phyloP scores from a whole-genome alignment of 2,113 vertebrate genomes.

The Zapornia atra region DNA sequence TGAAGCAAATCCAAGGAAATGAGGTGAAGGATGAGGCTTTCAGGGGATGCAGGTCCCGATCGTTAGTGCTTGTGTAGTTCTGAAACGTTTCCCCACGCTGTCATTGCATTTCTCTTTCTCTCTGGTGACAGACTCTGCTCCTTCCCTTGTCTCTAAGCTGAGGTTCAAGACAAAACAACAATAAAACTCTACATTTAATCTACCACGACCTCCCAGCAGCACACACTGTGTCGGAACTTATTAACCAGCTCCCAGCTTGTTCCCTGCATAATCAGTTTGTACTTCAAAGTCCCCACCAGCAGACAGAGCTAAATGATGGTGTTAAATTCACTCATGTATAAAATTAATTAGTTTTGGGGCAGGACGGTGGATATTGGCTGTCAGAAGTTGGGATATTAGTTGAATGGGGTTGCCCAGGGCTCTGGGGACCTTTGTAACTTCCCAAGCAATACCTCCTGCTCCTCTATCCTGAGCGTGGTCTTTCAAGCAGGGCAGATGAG shows the following conservation, averaged over 20 bases:
- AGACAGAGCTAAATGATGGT: conserved; percentile 6
- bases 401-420: neutral
- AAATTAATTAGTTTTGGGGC: conserved; percentile 55
- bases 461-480: neutral
- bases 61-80: neutral
- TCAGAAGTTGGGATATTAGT: conserved; percentile 10
- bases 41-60: neutral
- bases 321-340: neutral
- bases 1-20: neutral
- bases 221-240: neutral
- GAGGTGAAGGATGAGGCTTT: neutral
- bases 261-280: conserved; percentile 36
- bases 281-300: conserved; percentile 30
- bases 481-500: neutral
- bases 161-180: neutral
- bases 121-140: neutral
- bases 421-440: neutral
- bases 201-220: neutral
- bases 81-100: neutral
- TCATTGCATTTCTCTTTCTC: neutral
- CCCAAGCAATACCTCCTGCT: neutral
- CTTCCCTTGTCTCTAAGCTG: neutral
- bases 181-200: neutral
- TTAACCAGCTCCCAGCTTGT: conserved; percentile 40
- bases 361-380: conserved; percentile 18